phyloP scores from a whole-genome alignment of 2,888 invertebrate genomes.

The Pterostichus madidus region DNA sequence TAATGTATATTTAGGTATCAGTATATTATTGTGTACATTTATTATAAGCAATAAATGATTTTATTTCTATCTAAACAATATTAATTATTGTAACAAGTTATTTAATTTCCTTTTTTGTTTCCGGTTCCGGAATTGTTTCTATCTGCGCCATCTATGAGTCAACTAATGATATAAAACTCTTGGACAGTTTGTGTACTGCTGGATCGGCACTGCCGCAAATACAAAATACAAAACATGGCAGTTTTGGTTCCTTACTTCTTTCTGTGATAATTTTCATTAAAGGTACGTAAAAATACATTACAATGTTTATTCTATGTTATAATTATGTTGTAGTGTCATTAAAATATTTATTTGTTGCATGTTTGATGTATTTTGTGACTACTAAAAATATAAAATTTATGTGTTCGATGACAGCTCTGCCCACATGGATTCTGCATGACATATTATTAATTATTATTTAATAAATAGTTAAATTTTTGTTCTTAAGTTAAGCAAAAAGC shows the following conservation, averaged over 20 bases:
- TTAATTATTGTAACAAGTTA: not conserved
- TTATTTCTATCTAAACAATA: not conserved
- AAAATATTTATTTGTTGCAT: not conserved
- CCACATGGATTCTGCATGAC: conserved; percentile 58
- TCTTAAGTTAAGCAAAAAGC: not conserved
- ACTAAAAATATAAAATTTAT: conserved; percentile 29
- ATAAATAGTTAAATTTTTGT: conserved; percentile 25
- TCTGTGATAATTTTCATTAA: conserved; percentile 64
- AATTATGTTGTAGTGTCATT: not conserved
- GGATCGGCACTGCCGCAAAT: conserved; percentile 49
- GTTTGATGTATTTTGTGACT: not conserved
- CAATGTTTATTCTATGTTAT: not conserved
- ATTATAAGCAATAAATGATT: conserved; percentile 4
- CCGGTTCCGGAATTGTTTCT: not conserved
- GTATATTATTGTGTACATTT: not conserved
- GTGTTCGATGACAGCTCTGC: conserved; percentile 55
- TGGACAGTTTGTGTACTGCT: not conserved
- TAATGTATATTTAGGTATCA: conserved; percentile 41
- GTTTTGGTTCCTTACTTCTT: conserved; percentile 62
- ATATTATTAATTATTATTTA: conserved; percentile 42
- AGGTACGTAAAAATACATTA: conserved; percentile 40
- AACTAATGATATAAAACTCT: too few species aligned
- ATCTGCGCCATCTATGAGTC: not conserved
- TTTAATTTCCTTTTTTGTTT: not conserved
- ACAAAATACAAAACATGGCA: conserved; percentile 67